phyloP scores from a whole-genome alignment of 2,888 invertebrate species.

The Lasioglossum villosulum region DNA sequence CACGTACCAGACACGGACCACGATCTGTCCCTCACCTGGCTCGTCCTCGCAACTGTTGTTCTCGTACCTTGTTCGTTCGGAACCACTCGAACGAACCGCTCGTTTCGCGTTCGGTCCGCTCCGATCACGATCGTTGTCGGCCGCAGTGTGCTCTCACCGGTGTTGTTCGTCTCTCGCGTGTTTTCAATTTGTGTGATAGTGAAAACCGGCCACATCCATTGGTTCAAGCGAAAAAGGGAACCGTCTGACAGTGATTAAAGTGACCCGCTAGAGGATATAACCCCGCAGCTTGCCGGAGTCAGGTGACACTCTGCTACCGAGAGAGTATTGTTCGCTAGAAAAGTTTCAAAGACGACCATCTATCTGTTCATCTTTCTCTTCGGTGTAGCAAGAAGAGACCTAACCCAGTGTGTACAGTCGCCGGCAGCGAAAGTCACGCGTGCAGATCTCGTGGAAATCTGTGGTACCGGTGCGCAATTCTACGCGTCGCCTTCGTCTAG shows the following conservation, averaged over 20 bases:
- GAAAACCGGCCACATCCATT: constrained; percentile 8
- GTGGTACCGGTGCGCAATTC: background rate
- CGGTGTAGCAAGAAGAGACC: background rate
- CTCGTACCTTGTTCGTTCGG: constrained; percentile 25
- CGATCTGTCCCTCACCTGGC: background rate
- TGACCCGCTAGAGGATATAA: constrained; percentile 27
- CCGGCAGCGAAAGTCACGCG: background rate
- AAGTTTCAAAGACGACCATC: background rate
- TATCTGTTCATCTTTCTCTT: background rate
- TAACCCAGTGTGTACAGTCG: too few relatives aligned
- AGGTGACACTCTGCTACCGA: background rate
- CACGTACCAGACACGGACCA: background rate
- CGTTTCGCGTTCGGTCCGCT: constrained; percentile 56
- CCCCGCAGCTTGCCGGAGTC: background rate
- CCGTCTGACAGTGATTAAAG: constrained; percentile 57
- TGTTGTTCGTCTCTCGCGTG: constrained; percentile 46
- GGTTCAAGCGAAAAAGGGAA: constrained; percentile 27
- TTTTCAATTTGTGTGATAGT: constrained; percentile 54
- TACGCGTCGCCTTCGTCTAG: background rate
- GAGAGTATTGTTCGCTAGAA: background rate
- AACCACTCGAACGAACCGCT: constrained; percentile 54
- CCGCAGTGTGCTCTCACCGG: constrained; percentile 48
- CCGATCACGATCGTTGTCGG: constrained; percentile 66
- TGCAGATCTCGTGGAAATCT: background rate
- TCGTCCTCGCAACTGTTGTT: constrained; percentile 8